Evolutionary conservation across 2,888 invertebrate genomes (phyloP), one percentile per base, ranked within the genome.

Genomic region (Tricholauxania praeusta): DNA sequence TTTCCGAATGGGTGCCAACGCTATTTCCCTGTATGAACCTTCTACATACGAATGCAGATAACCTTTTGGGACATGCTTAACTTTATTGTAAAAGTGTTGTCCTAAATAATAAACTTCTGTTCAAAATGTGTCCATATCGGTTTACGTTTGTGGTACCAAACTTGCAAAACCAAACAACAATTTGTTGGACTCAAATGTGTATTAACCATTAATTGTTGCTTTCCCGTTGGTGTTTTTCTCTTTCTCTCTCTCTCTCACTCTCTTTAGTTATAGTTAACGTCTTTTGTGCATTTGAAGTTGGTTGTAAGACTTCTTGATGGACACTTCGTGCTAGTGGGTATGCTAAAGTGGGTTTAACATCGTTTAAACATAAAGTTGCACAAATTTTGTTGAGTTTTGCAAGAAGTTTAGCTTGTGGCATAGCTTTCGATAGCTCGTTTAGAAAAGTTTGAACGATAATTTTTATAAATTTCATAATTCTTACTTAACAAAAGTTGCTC

Each of bases 111-210:
- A 68, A 68, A 59, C 49, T 59, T 49, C 39, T 19, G 39, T n/a
- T 55, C 47, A 19, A 28, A 55, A 68, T 19, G 22, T 28, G 5
- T 57, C 68, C 49, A 22, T 15, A 15, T 68, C 59, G n/a, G 39
- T 68, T 57, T 17, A 48, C 59, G 12, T 10, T 17, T 47, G 67
- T 39, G 57, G 19, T 2, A 14, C 28, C n/a, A 17, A 68, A 68
- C 22, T 68, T 57, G 39, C 28, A 10, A 65, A 47, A 47, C 28
- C 28, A 28, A 28, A 39, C 19, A 47, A 22, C 57, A 68, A 57
- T 59, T 57, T 68, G 68, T 59, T 19, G 59, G n/a, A 59, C 68
- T 51, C 68, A 49, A 68, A 57, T 59, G 68, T 59, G 49, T 22
- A 49, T 68, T 19, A 39, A 39, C 39, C 39, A 39, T 39, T 39